Evolutionary conservation across 2,797 vertebrate genomes (phyloP), one percentile per base, ranked within the genome.

Genomic region (Lophotriccus pileatus): DNA sequence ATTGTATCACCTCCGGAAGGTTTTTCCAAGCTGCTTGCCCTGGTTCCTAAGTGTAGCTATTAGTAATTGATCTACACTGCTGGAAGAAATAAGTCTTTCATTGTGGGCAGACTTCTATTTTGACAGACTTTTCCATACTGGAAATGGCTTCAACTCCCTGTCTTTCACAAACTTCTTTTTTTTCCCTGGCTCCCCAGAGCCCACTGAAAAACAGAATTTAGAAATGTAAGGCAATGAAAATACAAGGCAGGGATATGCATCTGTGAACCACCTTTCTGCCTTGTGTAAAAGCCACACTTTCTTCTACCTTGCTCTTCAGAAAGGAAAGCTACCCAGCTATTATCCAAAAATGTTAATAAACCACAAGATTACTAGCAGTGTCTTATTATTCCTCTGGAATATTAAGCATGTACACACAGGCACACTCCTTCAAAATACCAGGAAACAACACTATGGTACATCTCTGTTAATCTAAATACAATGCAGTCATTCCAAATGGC

Each of bases 371-470:
- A 69, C 68, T 59, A 63, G 55, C 56, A 92, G 47, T 41, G 52
- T 87, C 94, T 89, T 95, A 74, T 90, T 93, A 53, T 20, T 80
- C 24, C 72, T 90, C 60, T 80, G 78, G 53, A 77, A 53, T 70
- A 89, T 46, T 63, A 70, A 87, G 72, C 84, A n/a, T 89, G 89
- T 87, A 67, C 32, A n/a, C 43, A 80, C 94, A 89, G 56, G 84
- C 73, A 73, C 14, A 67, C 2, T 21, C 39, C 68, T 89, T 84
- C 67, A 84, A 23, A 92, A 83, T 37, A 44, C 70, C 63, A 63
- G 59, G 75, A 72, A 80, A 59, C 43, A 84, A 24, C 36, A 41
- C 21, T 41, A 11, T 34, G 81, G 62, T 63, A 37, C 44, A 41
- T 46, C 50, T 89, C 58, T n/a, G 20, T 70, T 92, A 82, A 68